A percentile compares a stretch with the other conserved stretches of the same genome.
These are phyloP conservation scores for Oscheius sp. DNA, from an alignment of 2,888 invertebrate species.

Conservation along the genomic window DNA sequence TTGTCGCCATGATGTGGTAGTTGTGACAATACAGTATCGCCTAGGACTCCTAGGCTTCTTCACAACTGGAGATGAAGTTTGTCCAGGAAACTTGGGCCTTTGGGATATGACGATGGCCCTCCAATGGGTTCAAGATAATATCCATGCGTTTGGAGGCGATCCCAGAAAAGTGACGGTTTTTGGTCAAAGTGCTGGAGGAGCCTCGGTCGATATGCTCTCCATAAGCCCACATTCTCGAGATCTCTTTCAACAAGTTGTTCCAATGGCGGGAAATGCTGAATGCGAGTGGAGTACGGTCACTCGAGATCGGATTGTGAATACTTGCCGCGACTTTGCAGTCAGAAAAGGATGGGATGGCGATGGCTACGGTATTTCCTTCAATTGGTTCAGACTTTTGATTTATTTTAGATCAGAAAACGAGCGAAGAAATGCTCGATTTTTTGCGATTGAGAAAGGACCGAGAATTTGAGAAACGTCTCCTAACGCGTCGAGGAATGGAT, in stretches of 20 bases:
- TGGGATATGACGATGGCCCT: conserved; percentile 65
- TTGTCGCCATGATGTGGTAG: conserved; percentile 58
- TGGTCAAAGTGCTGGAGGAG: conserved; percentile 62
- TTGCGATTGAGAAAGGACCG: conserved; percentile 46
- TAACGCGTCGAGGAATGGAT: conserved; percentile 53
- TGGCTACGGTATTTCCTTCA: conserved; percentile 5
- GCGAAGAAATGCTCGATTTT: conserved; percentile 48
- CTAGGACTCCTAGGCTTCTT: conserved; percentile 64
- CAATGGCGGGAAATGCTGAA: conserved; percentile 60
- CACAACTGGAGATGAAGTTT: conserved; percentile 58
- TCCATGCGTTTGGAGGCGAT: conserved; percentile 58
- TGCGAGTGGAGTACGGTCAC: conserved; percentile 59
- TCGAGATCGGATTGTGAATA: conserved; percentile 39
- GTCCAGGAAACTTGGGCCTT: conserved; percentile 63
- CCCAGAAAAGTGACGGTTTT: conserved; percentile 57
- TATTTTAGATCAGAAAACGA: conserved; percentile 39
- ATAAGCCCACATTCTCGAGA: conserved; percentile 59
- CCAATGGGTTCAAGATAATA: conserved; percentile 60
- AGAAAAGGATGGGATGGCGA: conserved; percentile 52
- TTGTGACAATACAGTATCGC: conserved; percentile 59
- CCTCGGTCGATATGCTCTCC: conserved; percentile 54
- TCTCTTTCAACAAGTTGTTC: conserved; percentile 61
- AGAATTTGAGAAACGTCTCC: conserved; percentile 52
- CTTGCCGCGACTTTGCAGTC: conserved; percentile 49
- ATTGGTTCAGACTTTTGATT: not conserved